Conservation (phyloP, 2,113 vertebrate species). For the Rhinolophus ferrumequinum region DNA sequence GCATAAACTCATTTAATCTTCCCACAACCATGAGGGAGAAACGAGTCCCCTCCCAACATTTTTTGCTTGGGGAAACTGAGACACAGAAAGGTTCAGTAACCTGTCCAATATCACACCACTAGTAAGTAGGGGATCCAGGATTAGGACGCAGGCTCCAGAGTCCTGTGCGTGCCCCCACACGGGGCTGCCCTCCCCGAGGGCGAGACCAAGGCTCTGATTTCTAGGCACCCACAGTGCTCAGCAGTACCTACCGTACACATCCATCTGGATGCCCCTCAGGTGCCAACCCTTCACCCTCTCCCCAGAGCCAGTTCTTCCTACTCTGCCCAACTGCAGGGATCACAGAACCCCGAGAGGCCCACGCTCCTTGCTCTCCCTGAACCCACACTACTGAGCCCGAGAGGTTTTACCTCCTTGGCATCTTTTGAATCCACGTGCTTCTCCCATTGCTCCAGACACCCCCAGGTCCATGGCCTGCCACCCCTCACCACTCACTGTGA, state of each 20-base stretch:
- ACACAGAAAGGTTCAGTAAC: background rate
- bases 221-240: background rate
- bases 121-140: background rate
- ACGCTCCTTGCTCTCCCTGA: background rate
- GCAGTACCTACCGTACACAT: too few species aligned
- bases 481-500: rapidly evolving
- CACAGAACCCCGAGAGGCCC: background rate
- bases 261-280: background rate
- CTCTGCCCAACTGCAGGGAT: background rate
- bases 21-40: background rate
- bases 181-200: background rate
- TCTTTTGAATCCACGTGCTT: background rate
- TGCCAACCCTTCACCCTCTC: background rate
- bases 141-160: background rate
- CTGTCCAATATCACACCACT: background rate
- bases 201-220: background rate
- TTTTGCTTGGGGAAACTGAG: background rate
- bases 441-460: background rate
- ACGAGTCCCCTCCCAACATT: background rate
- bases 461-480: background rate
- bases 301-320: background rate
- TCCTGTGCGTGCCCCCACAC: rapidly evolving
- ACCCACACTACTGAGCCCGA: rapidly evolving
- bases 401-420: background rate
- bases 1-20: background rate